Percentiles rank a stretch among this genome's conserved stretches.
Evolutionary conservation across 2,888 invertebrate species (phyloP).

Genomic region (Coelinius sp.): DNA sequence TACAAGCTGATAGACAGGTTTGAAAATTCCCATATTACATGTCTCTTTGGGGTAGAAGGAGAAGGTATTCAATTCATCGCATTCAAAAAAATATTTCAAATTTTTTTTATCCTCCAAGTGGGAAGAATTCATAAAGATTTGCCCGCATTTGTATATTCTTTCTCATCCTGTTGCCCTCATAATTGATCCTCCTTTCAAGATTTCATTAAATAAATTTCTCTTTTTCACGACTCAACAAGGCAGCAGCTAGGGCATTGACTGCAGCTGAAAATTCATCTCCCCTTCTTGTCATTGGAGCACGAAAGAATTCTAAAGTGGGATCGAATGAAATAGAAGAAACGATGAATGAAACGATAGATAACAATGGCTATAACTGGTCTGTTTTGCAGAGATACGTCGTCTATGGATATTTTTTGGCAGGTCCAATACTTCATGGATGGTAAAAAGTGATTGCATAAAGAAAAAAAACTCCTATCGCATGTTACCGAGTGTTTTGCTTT

Average conservation of each 20-base stretch:
- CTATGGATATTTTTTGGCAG: conserved; percentile 62
- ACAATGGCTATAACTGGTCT: conserved; percentile 58
- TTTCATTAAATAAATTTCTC: conserved; percentile 6
- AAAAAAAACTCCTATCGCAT: neutral
- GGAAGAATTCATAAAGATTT: no score
- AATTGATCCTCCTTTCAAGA: no score
- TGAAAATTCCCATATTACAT: no score
- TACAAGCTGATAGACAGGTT: no score
- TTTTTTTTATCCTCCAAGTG: no score
- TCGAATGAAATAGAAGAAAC: conserved; percentile 39
- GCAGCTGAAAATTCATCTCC: conserved; percentile 26
- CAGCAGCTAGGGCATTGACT: neutral
- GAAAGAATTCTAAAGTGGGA: conserved; percentile 37
- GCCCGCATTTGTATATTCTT: no score
- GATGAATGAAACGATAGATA: conserved; percentile 41
- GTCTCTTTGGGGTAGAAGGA: no score
- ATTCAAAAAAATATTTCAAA: no score
- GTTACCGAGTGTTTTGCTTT: neutral
- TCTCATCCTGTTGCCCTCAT: no score
- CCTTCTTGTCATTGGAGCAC: conserved; percentile 27
- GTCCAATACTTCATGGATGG: conserved; percentile 63
- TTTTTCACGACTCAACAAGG: neutral
- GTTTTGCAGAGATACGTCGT: conserved; percentile 62
- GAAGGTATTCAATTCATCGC: no score
- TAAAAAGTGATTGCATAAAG: conserved; percentile 48